A percentile compares a stretch with the other conserved stretches of the same genome.
phyloP scores from a whole-genome alignment of 2,113 vertebrate genomes.

The Acrocephalus kingi region DNA sequence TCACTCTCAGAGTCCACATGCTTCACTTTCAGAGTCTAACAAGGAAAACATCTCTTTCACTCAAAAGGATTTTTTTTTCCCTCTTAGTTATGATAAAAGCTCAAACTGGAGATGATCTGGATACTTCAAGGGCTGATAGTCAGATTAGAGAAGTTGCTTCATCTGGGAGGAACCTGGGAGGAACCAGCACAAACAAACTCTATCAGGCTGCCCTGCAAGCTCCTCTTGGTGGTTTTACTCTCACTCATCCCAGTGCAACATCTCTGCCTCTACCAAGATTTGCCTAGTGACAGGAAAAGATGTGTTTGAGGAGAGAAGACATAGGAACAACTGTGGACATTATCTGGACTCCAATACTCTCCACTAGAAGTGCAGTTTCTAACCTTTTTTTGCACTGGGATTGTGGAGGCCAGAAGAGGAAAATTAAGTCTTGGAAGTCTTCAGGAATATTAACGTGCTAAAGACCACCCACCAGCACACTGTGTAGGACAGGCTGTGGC shows the following conservation, averaged over 20 bases:
- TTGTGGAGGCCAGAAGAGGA: neutral
- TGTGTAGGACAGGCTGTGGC: neutral
- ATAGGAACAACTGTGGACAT: neutral
- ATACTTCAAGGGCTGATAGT: neutral
- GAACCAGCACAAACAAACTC: neutral
- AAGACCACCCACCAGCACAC: neutral
- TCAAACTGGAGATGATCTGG: neutral
- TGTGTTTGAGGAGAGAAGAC: neutral
- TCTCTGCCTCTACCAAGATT: neutral
- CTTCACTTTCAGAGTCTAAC: neutral
- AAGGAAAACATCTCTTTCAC: neutral
- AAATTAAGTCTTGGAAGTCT: neutral
- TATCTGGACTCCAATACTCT: neutral
- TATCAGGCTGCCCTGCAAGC: neutral
- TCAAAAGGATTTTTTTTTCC: neutral
- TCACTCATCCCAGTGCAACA: neutral
- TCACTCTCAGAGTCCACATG: accelerated
- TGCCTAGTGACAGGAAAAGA: neutral
- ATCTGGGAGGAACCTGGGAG: neutral
- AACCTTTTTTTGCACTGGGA: neutral
- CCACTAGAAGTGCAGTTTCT: neutral
- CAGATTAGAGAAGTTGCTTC: neutral
- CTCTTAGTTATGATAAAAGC: neutral
- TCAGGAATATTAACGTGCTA: neutral
- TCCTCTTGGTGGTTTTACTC: neutral